Percentiles rank a stretch among this genome's conserved stretches.
Evolutionary conservation across 2,797 vertebrate genomes (phyloP).

Genomic region (Rhynchonycteris naso): DNA sequence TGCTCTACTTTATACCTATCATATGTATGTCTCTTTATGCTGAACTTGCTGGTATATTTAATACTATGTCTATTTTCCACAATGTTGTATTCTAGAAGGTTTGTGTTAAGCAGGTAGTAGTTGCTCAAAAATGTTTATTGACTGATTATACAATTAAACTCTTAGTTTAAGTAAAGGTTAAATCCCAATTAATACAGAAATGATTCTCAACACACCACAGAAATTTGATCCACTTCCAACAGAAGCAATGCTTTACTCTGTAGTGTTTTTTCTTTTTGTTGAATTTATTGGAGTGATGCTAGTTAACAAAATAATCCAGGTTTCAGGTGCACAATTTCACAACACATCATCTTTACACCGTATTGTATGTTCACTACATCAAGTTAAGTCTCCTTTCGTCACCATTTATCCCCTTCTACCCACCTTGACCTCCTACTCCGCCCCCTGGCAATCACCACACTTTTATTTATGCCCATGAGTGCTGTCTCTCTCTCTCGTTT

Average conservation of each 20-base stretch:
- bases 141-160: background rate
- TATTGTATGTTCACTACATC: no score
- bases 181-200: background rate
- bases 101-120: background rate
- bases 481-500: no score
- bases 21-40: background rate
- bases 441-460: no score
- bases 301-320: no score
- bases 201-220: background rate
- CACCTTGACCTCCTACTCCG: no score
- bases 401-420: no score
- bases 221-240: background rate
- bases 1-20: background rate
- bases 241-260: background rate
- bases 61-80: background rate
- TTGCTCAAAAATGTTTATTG: background rate
- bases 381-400: no score
- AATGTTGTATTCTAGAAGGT: background rate
- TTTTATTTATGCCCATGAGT: no score
- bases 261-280: background rate
- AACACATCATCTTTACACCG: no score
- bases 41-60: background rate
- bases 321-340: no score
- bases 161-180: background rate
- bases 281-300: no score